Conservation (phyloP, 2,797 vertebrate genomes). For the Gymnoscopelus braueri region DNA sequence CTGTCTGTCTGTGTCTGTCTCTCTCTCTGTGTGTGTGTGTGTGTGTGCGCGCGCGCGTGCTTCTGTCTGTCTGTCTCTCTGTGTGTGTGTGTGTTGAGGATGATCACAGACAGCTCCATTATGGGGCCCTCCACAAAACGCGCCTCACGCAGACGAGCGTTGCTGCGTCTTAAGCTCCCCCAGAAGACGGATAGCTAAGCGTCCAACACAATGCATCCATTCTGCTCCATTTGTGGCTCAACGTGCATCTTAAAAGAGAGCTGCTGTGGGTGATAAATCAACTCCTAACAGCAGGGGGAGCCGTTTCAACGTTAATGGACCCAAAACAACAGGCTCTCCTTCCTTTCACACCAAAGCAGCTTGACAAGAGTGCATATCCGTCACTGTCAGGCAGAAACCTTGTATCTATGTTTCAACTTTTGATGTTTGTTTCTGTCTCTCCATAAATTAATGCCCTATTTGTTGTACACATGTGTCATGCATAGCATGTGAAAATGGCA, state of each 20-base stretch:
- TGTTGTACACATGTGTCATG: no score
- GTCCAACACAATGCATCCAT: constrained; percentile 37
- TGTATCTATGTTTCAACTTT: no score
- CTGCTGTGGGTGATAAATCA: constrained; percentile 40
- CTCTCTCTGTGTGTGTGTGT: no score
- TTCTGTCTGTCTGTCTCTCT: no score
- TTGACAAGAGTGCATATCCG: neutral
- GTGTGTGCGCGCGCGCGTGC: no score
- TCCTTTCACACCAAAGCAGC: neutral
- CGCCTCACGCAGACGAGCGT: neutral
- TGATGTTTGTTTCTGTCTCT: no score
- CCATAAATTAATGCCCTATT: no score
- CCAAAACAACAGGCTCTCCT: constrained; percentile 14
- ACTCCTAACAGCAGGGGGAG: constrained; percentile 66
- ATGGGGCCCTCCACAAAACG: constrained; percentile 26
- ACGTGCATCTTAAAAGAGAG: constrained; percentile 23
- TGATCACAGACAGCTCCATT: constrained; percentile 31
- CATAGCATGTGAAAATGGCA: no score
- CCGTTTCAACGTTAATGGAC: constrained; percentile 57
- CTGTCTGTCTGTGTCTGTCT: no score
- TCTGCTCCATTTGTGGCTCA: constrained; percentile 50
- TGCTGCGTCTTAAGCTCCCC: constrained; percentile 26
- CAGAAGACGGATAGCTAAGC: constrained; percentile 40
- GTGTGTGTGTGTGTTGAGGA: constrained; percentile 10
- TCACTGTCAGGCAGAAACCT: no score